Percentiles rank a stretch among this genome's conserved stretches.
These are phyloP conservation scores for Steatocranus sp. DNA, from an alignment of 2,797 vertebrate genomes.

Conservation along the genomic window DNA sequence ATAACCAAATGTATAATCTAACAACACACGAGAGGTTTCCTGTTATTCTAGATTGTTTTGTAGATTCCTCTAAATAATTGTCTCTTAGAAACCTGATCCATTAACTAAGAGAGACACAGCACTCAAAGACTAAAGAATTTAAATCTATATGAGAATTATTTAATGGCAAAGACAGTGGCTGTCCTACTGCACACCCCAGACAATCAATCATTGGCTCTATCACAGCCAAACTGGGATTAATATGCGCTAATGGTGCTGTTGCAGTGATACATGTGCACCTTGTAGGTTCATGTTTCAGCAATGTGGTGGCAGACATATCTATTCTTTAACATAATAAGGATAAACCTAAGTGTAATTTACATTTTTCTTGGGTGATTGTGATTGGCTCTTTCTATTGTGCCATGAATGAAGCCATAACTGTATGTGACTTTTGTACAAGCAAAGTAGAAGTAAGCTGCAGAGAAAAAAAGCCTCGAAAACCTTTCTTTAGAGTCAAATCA, in stretches of 20 bases:
- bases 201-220: neutral
- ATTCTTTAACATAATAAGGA: neutral
- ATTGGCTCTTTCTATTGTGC: neutral
- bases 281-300: neutral
- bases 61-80: neutral
- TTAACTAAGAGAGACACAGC: neutral
- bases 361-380: neutral
- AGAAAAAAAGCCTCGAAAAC: neutral
- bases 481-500: neutral
- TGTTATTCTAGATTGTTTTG: neutral
- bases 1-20: neutral
- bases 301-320: neutral
- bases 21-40: neutral
- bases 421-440: neutral
- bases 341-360: neutral
- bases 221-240: neutral
- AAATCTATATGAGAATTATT: neutral
- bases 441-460: neutral
- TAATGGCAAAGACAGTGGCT: neutral
- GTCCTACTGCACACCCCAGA: neutral
- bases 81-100: neutral
- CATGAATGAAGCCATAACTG: neutral
- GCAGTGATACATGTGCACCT: neutral
- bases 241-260: neutral
- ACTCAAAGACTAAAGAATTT: neutral